Evolutionary conservation across 2,888 invertebrate genomes (phyloP), one percentile per base, ranked within the genome.

Genomic region (Apamea sordens): DNA sequence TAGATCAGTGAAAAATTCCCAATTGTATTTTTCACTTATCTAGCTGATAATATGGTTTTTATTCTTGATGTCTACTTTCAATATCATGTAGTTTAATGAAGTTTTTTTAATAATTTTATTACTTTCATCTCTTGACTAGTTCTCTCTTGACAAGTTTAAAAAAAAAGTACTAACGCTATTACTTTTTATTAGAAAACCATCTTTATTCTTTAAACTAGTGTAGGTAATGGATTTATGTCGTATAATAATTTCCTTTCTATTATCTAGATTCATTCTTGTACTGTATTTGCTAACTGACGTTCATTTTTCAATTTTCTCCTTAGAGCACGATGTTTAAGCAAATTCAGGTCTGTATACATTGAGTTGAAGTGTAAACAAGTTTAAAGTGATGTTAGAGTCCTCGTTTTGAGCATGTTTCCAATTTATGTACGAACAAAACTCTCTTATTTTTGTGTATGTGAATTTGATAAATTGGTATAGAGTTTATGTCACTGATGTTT

Each of bases 281-380:
- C 59, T 82, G 84, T 78, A 86, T 78, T 83, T 82, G 84, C 88
- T 83, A 86, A 92, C 91, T 94, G 92, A 94, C 88, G 90, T 91
- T 91, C 85, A 89, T 90, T 90, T 91, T 91, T 90, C 71, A 89
- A 91, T 96, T 96, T 94, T 95, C 92, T 96, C 95, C 94, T 93
- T 96, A 97, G 97, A 97, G 93, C 93, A 95, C 97, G 96, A 95
- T 96, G 93, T 97, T 94, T 97, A 97, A 97, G 92, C 96, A 97
- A 95, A 97, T 97, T 92, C 96, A 97, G 97, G 97, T 97, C 95
- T 96, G 97, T 97, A 97, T 95, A 92, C 53, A 86, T 90, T 92
- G 85, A 91, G 87, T 90, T 91, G 88, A 91, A 90, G 76, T 91
- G 88, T 91, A 86, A 88, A 73, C 79, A 89, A 93, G 89, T 94